Evolutionary conservation across 2,888 invertebrate species (phyloP).

Genomic region (Eupelmus urozonus): DNA sequence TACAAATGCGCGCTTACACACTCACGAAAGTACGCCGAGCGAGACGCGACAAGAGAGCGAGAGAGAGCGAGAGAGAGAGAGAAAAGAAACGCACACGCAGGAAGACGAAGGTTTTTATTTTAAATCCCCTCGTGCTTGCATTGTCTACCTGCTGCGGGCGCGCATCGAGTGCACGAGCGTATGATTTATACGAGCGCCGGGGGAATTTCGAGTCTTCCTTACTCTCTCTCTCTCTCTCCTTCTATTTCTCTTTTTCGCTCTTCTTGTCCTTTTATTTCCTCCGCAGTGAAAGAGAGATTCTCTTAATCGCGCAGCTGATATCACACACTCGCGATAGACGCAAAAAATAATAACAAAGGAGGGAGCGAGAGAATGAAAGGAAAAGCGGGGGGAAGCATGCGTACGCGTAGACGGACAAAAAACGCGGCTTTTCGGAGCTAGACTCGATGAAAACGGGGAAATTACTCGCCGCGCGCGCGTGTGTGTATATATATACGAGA

Average conservation of each 20-base stretch:
- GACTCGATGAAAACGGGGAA: constrained; percentile 23
- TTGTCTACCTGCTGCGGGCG: constrained; percentile 51
- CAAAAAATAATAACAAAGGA: neutral
- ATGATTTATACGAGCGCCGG: constrained; percentile 55
- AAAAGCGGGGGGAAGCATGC: constrained; percentile 4
- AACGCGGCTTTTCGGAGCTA: constrained; percentile 11
- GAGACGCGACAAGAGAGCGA: neutral
- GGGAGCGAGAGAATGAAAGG: constrained; percentile 6
- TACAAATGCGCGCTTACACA: constrained; percentile 29
- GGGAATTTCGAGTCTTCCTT: constrained; percentile 47
- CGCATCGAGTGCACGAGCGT: constrained; percentile 29
- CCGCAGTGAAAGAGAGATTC: constrained; percentile 17
- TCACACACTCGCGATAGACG: constrained; percentile 38
- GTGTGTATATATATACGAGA: neutral
- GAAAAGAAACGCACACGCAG: neutral
- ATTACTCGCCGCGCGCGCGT: constrained; percentile 3
- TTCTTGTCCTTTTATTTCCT: constrained; percentile 35
- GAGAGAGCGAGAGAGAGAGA: neutral
- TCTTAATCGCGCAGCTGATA: constrained; percentile 58
- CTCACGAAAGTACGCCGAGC: no score
- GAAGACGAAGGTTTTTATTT: constrained; percentile 52
- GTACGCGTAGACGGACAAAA: neutral
- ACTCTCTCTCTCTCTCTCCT: constrained; percentile 30
- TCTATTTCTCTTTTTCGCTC: neutral
- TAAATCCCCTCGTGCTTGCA: constrained; percentile 42